phyloP scores from a whole-genome alignment of 2,113 vertebrate genomes.

The Archocentrus centrarchus region DNA sequence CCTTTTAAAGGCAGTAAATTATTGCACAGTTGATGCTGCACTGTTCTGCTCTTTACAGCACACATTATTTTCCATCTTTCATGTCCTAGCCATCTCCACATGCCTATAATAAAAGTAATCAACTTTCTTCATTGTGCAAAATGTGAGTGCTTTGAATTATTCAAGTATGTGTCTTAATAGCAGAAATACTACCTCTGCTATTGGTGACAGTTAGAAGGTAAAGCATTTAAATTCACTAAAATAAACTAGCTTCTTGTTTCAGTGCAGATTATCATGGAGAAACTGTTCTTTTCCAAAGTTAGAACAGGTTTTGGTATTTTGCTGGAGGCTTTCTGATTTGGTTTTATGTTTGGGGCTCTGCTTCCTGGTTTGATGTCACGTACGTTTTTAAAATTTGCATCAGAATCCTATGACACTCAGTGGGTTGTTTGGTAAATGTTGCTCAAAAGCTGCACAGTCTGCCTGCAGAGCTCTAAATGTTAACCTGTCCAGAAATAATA shows the following conservation, averaged over 20 bases:
- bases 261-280: not conserved
- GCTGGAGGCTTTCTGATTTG: not conserved
- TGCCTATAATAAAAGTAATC: not conserved
- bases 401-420: not conserved
- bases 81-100: not conserved
- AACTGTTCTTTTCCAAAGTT: no score
- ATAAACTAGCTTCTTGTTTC: not conserved
- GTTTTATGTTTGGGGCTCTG: not conserved
- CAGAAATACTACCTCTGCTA: not conserved
- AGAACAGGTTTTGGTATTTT: not conserved
- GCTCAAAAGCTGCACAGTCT: not conserved
- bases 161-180: not conserved
- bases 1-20: not conserved
- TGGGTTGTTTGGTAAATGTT: not conserved
- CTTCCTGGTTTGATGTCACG: not conserved
- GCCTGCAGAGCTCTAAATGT: not conserved
- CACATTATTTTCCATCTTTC: not conserved
- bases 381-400: not conserved
- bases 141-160: not conserved
- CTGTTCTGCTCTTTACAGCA: not conserved
- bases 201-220: not conserved
- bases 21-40: not conserved
- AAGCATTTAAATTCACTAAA: not conserved
- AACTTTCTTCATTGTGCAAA: not conserved
- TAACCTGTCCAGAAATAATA: slow-evolving; percentile 1